phyloP scores from a whole-genome alignment of 2,797 vertebrate species.

The Sebastes hubbsi region DNA sequence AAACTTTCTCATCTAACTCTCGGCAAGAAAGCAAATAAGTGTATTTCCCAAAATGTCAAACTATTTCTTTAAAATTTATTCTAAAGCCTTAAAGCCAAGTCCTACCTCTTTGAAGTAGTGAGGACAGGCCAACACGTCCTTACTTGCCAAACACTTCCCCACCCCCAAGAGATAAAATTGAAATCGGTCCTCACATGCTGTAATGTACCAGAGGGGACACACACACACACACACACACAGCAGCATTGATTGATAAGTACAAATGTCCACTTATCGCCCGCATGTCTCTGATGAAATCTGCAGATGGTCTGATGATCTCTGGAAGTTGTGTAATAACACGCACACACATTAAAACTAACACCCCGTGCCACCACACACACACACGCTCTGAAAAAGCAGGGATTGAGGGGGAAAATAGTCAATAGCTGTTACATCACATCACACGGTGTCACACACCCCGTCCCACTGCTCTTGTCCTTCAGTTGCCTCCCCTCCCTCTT shows the following conservation, averaged over 20 bases:
- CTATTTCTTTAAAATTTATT: background rate
- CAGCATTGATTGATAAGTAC: background rate
- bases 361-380: background rate
- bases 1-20: background rate
- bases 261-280: constrained; percentile 1
- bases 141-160: background rate
- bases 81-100: background rate
- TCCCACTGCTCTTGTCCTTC: constrained; percentile 49
- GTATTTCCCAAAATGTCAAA: background rate
- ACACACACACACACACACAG: background rate
- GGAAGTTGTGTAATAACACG: constrained; percentile 37
- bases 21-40: background rate
- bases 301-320: constrained; percentile 41
- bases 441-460: constrained; percentile 30
- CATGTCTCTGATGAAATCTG: constrained; percentile 25
- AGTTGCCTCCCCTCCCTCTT: background rate
- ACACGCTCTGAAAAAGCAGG: background rate
- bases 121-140: background rate
- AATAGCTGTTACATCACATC: constrained; percentile 41
- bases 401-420: background rate
- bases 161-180: background rate
- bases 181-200: background rate
- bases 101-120: background rate
- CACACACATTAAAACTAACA: constrained; percentile 3
- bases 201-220: background rate